These are phyloP conservation scores for Orthonychiurus folsomi DNA, from an alignment of 2,888 invertebrate species.

Conservation along the genomic window DNA sequence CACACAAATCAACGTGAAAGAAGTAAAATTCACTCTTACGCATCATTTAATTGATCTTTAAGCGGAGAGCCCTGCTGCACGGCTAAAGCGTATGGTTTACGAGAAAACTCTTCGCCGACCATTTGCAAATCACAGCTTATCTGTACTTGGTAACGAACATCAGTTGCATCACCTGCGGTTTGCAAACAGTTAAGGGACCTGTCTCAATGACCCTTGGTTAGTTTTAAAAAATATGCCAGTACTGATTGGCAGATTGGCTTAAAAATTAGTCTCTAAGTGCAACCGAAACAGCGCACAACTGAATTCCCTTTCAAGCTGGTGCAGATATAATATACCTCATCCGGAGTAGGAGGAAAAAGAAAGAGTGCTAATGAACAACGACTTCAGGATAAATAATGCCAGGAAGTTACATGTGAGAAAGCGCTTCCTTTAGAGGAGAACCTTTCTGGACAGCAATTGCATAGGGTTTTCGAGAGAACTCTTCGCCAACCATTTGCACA, in stretches of 20 bases:
- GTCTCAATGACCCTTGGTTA: too few relatives aligned
- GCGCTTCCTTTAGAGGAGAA: constrained; percentile 85
- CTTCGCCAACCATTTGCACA: constrained; percentile 85
- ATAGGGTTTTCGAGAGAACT: constrained; percentile 90
- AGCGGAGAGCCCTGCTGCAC: constrained; percentile 92
- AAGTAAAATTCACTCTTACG: constrained; percentile 55
- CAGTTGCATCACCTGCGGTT: constrained; percentile 77
- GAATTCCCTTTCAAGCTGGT: too few relatives aligned
- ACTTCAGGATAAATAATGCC: too few relatives aligned
- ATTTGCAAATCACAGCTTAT: constrained; percentile 81
- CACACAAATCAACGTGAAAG: background rate
- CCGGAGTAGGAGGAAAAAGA: too few relatives aligned
- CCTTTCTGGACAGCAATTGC: constrained; percentile 95
- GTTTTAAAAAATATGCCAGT: background rate
- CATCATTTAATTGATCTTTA: constrained; percentile 88
- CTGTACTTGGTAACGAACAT: constrained; percentile 69
- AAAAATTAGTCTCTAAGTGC: too few relatives aligned
- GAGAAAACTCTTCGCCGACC: constrained; percentile 92
- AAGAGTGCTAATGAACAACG: too few relatives aligned
- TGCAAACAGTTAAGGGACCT: too few relatives aligned
- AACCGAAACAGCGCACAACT: too few relatives aligned
- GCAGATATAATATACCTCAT: too few relatives aligned
- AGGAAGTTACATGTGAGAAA: too few relatives aligned
- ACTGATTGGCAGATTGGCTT: too few relatives aligned
- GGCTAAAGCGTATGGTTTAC: constrained; percentile 90